These are phyloP conservation scores for Masticophis lateralis DNA, from an alignment of 2,797 vertebrate species.

Conservation along the genomic window DNA sequence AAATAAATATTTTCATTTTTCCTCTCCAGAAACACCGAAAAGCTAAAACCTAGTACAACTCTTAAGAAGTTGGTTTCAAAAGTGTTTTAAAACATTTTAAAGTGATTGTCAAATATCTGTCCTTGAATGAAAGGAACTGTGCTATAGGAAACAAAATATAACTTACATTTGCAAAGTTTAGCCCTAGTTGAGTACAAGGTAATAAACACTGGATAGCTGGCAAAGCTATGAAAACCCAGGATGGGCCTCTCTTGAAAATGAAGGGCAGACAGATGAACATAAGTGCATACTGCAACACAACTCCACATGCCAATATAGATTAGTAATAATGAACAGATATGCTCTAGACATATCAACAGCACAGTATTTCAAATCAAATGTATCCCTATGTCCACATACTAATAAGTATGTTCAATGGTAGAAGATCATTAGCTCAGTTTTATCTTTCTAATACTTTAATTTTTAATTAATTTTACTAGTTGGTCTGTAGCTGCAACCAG, in stretches of 20 bases:
- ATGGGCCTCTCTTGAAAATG: neutral
- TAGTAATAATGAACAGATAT: neutral
- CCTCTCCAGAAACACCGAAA: neutral
- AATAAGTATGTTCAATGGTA: neutral
- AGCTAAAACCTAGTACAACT: neutral
- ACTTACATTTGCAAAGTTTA: neutral
- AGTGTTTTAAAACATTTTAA: neutral
- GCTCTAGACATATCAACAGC: neutral
- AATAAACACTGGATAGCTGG: no score
- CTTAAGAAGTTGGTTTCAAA: neutral
- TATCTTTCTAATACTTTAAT: conserved; percentile 4
- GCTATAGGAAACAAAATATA: neutral
- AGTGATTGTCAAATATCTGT: neutral
- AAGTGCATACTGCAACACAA: neutral
- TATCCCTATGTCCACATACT: neutral
- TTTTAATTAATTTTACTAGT: conserved; percentile 17
- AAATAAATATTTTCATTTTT: neutral
- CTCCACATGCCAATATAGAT: neutral
- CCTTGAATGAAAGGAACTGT: neutral
- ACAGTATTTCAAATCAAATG: neutral
- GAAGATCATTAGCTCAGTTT: conserved; percentile 4
- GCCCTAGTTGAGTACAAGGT: neutral
- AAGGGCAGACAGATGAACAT: neutral
- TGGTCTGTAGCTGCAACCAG: neutral
- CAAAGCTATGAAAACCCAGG: neutral